Evolutionary conservation across 2,888 invertebrate genomes (phyloP), one percentile per base, ranked within the genome.

Genomic region (Alviniconcha strummeri): DNA sequence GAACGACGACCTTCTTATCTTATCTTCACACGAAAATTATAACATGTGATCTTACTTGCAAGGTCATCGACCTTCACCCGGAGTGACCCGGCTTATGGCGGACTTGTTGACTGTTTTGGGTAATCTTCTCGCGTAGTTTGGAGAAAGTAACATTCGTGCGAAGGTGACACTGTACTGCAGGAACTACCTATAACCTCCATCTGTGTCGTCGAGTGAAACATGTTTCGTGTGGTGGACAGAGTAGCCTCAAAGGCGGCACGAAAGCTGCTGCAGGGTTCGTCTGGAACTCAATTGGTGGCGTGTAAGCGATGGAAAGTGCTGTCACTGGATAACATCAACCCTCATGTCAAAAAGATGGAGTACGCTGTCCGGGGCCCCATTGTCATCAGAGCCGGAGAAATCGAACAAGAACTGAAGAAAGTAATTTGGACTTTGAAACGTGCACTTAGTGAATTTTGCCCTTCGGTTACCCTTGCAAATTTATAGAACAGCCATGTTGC

Each of bases 311-410:
- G 85, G 69, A 91, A 91, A 87, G 91, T 90, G 36, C 87, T 94
- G 60, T 91, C 92, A 67, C 90, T 97, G 90, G 96, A 97, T 5
- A 97, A 96, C 92, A 95, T 99, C 89, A 99, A 98, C 94, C 97
- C 97, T 4, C 96, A 97, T 93, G 96, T 99, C 81, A 96, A 97
- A 89, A 95, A 96, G 86, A 96, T 99, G 97, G 97, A 99, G 94
- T 99, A 99, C 94, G 99, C 99, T 4, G 99, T 99, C 15, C 96
- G 99, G 87, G 99, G 99, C 0, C 99, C 99, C 0, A 95, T 99
- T 85, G 98, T 99, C 80, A 96, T 96, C 83, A 95, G 99, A 85
- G 99, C 99, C 76, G 96, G 96, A 0, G 97, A 98, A 94, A 97
- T 99, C 85, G 98, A 98, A 94, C 97, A 97, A 93, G 99, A 99